A percentile compares a stretch with the other conserved stretches of the same genome.
phyloP scores from a whole-genome alignment of 2,113 vertebrate genomes.

The Lutjanus erythropterus region DNA sequence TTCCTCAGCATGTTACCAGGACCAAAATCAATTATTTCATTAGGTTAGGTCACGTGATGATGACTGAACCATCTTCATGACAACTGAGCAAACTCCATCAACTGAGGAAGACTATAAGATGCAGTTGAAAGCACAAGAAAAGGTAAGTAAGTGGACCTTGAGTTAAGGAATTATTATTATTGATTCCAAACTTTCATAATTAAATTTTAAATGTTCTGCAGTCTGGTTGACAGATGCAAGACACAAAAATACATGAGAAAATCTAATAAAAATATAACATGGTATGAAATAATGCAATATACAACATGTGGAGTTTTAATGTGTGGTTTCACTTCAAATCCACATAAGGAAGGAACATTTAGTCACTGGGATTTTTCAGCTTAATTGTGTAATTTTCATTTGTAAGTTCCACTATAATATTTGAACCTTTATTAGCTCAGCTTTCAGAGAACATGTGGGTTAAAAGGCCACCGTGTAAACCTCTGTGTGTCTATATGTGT shows the following conservation, averaged over 20 bases:
- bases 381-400: not conserved
- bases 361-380: not conserved
- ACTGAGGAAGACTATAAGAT: not conserved
- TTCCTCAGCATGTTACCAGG: not conserved
- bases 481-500: too few species aligned
- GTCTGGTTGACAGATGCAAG: not conserved
- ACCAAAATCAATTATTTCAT: not conserved
- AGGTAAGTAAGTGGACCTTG: not conserved
- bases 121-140: not conserved
- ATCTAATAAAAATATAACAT: not conserved
- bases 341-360: not conserved
- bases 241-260: not conserved
- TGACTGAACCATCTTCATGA: not conserved
- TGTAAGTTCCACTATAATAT: not conserved
- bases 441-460: not conserved
- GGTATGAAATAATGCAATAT: too few species aligned
- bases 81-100: not conserved
- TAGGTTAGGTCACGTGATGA: too few species aligned
- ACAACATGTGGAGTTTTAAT: not conserved
- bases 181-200: not conserved
- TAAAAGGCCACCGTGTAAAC: not conserved
- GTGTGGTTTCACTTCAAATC: not conserved
- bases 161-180: not conserved
- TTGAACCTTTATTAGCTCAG: not conserved
- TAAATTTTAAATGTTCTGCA: not conserved